Evolutionary conservation across 2,888 invertebrate genomes (phyloP).

Genomic region (Catocala sponsa): DNA sequence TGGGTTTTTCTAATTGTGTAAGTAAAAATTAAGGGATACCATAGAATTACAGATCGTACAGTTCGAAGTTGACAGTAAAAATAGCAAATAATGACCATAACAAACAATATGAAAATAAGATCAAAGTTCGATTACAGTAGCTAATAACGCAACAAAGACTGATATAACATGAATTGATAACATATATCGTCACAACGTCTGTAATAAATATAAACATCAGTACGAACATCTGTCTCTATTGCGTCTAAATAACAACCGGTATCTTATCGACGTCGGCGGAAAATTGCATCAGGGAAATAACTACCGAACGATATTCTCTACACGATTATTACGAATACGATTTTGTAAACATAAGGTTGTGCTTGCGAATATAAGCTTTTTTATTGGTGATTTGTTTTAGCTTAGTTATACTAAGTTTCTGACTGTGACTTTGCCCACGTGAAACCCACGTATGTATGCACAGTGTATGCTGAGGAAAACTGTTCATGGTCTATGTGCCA

Average conservation of each 20-base stretch:
- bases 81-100: neutral
- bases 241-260: conserved; percentile 54
- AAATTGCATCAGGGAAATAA: conserved; percentile 70
- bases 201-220: conserved; percentile 20
- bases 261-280: conserved; percentile 56
- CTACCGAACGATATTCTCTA: conserved; percentile 24
- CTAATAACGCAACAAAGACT: conserved; percentile 16
- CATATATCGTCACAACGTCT: conserved; percentile 9
- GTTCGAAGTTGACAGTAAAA: too few relatives aligned
- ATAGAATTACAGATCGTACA: too few relatives aligned
- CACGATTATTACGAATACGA: neutral
- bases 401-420: too few relatives aligned
- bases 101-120: conserved; percentile 4
- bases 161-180: conserved; percentile 15
- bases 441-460: too few relatives aligned
- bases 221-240: conserved; percentile 54
- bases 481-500: too few relatives aligned
- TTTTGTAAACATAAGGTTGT: conserved; percentile 2
- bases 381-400: too few relatives aligned
- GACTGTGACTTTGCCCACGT: too few relatives aligned
- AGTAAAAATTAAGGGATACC: too few relatives aligned
- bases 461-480: too few relatives aligned
- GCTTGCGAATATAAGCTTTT: neutral
- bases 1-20: too few relatives aligned
- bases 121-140: conserved; percentile 17